Conservation (phyloP, 2,888 invertebrate genomes). For the Lissonota sp. region DNA sequence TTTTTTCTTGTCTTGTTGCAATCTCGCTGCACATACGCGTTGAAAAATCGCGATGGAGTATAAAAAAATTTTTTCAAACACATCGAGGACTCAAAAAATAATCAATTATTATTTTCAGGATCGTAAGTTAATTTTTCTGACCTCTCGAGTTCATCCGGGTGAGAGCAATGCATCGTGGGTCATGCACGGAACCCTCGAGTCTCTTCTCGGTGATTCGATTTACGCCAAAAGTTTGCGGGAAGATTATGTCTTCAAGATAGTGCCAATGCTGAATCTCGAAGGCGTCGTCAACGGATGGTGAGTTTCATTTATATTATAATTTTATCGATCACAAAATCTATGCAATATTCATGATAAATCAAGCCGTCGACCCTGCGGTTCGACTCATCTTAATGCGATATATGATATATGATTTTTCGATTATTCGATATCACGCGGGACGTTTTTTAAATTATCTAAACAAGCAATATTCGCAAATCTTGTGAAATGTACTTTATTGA, state of each 20-base stretch:
- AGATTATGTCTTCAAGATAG: conserved; percentile 92
- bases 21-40: neutral
- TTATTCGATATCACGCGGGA: neutral
- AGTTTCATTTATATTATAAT: conserved; percentile 78
- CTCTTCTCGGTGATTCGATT: conserved; percentile 86
- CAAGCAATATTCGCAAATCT: conserved; percentile 1
- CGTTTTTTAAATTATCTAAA: no score
- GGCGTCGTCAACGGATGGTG: conserved; percentile 95
- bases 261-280: conserved; percentile 95
- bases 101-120: conserved; percentile 83
- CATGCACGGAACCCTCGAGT: conserved; percentile 92
- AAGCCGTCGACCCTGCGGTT: no score
- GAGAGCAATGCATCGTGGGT: conserved; percentile 96
- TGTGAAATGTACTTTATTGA: conserved; percentile 74
- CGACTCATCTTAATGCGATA: no score
- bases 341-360: no score
- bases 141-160: conserved; percentile 93
- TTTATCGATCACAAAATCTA: no score
- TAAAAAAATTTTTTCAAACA: neutral
- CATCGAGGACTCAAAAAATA: conserved; percentile 15
- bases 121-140: conserved; percentile 89
- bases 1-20: conserved; percentile 48
- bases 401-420: no score
- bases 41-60: no score
- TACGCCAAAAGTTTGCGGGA: conserved; percentile 87